Evolutionary conservation across 1,140 invertebrate genomes (phyloP).

Genomic region (Halesus radiatus): DNA sequence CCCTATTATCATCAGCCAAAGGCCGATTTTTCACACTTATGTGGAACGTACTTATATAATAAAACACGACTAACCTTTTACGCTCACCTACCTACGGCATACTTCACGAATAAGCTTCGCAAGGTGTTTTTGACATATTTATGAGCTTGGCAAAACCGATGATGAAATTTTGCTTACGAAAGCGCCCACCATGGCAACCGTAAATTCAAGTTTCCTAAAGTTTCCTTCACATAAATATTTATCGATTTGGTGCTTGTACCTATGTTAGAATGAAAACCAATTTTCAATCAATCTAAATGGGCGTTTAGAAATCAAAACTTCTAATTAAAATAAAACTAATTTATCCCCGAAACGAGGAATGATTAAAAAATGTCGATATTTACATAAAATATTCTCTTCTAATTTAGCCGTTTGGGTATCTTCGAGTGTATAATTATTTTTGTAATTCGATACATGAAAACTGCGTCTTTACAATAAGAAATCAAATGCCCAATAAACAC

Average conservation of each 20-base stretch:
- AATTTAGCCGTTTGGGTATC: no score
- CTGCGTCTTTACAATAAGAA: no score
- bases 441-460: no score
- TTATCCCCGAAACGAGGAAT: neutral
- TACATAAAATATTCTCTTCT: no score
- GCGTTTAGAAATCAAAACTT: neutral
- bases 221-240: neutral
- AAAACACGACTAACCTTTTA: conserved; percentile 29
- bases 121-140: conserved; percentile 38
- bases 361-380: no score
- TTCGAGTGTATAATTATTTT: no score
- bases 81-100: neutral
- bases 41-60: neutral
- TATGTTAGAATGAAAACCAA: neutral
- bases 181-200: neutral
- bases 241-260: neutral
- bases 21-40: neutral
- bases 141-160: conserved; percentile 10
- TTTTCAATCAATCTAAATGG: neutral
- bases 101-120: conserved; percentile 32
- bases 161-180: conserved; percentile 20
- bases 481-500: no score
- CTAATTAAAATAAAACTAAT: conserved; percentile 5
- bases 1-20: no score
- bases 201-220: neutral